Evolutionary conservation across 2,888 invertebrate genomes (phyloP).

Genomic region (Calephelis perditalis): DNA sequence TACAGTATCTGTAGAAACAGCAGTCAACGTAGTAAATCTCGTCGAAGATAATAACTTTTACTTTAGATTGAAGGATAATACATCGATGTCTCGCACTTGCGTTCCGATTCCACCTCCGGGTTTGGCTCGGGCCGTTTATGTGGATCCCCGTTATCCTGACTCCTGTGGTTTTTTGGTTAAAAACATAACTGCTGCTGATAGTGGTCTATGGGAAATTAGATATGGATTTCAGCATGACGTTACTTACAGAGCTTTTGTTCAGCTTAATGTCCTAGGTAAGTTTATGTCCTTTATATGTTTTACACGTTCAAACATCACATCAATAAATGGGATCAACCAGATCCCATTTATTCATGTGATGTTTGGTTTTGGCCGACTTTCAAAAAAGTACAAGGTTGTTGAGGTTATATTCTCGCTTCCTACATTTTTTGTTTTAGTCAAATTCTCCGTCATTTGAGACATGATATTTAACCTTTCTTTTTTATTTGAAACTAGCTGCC

Average conservation of each 20-base stretch:
- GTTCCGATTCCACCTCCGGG: slow-evolving; percentile 40
- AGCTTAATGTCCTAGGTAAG: slow-evolving; percentile 30
- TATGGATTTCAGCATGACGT: slow-evolving; percentile 41
- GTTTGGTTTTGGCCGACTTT: no score
- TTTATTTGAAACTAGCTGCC: no score
- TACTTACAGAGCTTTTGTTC: slow-evolving; percentile 40
- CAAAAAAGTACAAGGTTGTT: no score
- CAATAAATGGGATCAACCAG: no score
- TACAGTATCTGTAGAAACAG: slow-evolving; percentile 45
- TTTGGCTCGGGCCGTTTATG: slow-evolving; percentile 27
- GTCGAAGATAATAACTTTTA: slow-evolving; percentile 46
- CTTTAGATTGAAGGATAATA: slow-evolving; percentile 42
- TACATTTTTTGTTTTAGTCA: no score
- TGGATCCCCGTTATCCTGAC: slow-evolving; percentile 34
- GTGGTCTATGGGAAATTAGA: slow-evolving; percentile 50
- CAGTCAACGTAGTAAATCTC: slow-evolving; percentile 36
- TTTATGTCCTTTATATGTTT: neutral
- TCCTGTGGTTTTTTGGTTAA: slow-evolving; percentile 47
- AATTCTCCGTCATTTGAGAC: no score
- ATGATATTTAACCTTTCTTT: no score
- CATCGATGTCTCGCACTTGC: slow-evolving; percentile 42
- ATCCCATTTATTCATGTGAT: no score
- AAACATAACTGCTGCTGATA: slow-evolving; percentile 33
- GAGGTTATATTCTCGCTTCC: no score
- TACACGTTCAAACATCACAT: no score